These are phyloP conservation scores for Noctua comes DNA, from an alignment of 2,888 invertebrate genomes.

Conservation along the genomic window DNA sequence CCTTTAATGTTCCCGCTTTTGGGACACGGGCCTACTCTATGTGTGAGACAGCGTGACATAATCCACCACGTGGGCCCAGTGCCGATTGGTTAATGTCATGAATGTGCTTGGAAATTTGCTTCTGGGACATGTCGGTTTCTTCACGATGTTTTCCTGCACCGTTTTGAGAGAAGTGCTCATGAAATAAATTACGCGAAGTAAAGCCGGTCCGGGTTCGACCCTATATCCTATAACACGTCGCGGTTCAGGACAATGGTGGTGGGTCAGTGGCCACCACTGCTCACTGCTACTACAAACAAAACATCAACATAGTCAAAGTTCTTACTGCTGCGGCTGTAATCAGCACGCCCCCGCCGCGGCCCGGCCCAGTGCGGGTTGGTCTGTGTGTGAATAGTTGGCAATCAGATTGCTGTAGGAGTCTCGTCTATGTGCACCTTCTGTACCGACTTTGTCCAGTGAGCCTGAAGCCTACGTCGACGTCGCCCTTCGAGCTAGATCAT, in stretches of 20 bases:
- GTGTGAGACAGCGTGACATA: not conserved
- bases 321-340: not conserved
- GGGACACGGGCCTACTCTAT: not conserved
- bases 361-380: not conserved
- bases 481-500: constrained; percentile 5
- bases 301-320: not conserved
- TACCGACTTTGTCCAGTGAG: not conserved
- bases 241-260: not conserved
- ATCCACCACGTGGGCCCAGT: not conserved
- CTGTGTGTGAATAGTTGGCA: not conserved
- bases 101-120: not conserved
- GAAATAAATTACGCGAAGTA: not conserved
- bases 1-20: not conserved
- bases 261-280: not conserved
- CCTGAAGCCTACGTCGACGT: not conserved
- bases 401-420: not conserved
- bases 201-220: not conserved
- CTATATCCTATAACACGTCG: not conserved
- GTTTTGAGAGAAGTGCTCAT: not conserved
- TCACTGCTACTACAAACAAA: not conserved
- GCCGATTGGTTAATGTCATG: not conserved
- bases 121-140: not conserved
- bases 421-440: constrained; percentile 12
- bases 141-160: not conserved
- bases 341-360: not conserved